Conservation (phyloP, 64 coral and sea anemone genomes). For the Montipora sp. region DNA sequence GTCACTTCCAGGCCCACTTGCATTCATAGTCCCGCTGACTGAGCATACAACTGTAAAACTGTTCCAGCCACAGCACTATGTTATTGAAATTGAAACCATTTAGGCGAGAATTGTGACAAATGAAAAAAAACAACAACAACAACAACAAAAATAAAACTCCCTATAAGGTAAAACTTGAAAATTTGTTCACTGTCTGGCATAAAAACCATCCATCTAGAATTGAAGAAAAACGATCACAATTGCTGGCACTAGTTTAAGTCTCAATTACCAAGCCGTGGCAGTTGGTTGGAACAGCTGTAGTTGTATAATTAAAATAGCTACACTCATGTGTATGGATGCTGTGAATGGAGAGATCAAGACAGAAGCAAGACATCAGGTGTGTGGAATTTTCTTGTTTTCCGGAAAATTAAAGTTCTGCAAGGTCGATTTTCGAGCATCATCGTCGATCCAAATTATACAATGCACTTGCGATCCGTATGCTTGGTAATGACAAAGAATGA, state of each 20-base stretch:
- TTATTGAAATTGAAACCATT: not conserved
- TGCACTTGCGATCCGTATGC: not conserved
- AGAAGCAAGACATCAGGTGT: not conserved
- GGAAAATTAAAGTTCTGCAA: not conserved
- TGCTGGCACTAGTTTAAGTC: no score
- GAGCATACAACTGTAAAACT: not conserved
- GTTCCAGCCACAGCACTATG: not conserved
- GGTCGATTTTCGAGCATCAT: not conserved
- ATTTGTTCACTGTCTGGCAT: no score
- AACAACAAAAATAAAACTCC: no score
- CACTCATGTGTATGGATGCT: not conserved
- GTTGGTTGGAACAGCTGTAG: not conserved
- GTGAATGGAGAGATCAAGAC: not conserved
- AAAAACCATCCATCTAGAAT: no score
- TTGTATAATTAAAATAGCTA: not conserved
- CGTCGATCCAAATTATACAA: not conserved
- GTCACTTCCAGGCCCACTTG: not conserved
- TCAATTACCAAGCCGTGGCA: no score
- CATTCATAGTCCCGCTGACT: no score
- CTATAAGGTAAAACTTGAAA: no score
- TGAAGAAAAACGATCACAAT: no score
- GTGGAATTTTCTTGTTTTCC: not conserved
- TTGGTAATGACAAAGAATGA: not conserved
- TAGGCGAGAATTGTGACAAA: not conserved
- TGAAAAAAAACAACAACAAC: not conserved